phyloP scores from a whole-genome alignment of 2,888 invertebrate species.

The Acrocera orbiculus region DNA sequence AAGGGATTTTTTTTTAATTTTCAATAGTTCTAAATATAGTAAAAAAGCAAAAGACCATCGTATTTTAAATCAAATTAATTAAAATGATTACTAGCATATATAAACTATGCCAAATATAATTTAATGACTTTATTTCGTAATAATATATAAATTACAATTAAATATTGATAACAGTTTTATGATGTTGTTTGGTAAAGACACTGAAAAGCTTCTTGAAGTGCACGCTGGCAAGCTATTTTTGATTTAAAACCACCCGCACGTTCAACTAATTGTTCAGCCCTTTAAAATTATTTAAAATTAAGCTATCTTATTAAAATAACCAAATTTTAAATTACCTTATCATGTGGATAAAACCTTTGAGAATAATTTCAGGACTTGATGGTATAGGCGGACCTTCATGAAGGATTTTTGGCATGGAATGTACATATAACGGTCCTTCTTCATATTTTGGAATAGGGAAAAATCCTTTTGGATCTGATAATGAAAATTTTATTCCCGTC shows the following conservation, averaged over 20 bases:
- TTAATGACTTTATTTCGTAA: too few relatives aligned
- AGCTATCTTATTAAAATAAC: too few relatives aligned
- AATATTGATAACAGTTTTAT: too few relatives aligned
- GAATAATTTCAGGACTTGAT: slow-evolving; percentile 39
- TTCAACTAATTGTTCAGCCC: slow-evolving; percentile 54
- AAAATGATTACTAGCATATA: too few relatives aligned
- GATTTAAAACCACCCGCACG: slow-evolving; percentile 78
- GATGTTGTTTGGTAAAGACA: slow-evolving; percentile 46
- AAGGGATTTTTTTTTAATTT: too few relatives aligned
- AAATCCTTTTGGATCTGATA: slow-evolving; percentile 42
- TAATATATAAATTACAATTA: too few relatives aligned
- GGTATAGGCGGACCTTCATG: slow-evolving; percentile 64
- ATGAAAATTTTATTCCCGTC: slow-evolving; percentile 66
- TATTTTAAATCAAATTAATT: too few relatives aligned
- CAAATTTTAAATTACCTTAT: slow-evolving; percentile 37
- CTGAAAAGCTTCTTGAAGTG: slow-evolving; percentile 72
- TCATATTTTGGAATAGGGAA: slow-evolving; percentile 52
- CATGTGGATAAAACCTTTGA: slow-evolving; percentile 53
- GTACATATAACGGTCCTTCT: slow-evolving; percentile 58
- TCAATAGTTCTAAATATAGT: too few relatives aligned
- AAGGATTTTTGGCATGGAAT: slow-evolving; percentile 39
- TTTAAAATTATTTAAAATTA: slow-evolving; percentile 17
- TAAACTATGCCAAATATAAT: too few relatives aligned
- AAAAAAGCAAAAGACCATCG: too few relatives aligned
- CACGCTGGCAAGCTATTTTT: slow-evolving; percentile 65